phyloP scores from a whole-genome alignment of 2,113 vertebrate genomes.

The Melanotaenia duboulayi region DNA sequence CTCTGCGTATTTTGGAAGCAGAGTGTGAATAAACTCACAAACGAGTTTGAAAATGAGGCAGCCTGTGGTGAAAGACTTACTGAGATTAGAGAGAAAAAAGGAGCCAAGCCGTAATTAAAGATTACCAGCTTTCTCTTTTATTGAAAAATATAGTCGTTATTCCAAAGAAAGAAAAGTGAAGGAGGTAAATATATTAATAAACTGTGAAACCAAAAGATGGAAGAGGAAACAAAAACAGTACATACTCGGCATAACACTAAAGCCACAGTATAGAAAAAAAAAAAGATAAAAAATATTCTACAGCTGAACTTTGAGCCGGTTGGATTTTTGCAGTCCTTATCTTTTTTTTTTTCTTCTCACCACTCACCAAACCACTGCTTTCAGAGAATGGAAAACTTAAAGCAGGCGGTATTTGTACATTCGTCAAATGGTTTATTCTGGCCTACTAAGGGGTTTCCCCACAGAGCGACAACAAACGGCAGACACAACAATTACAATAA shows the following conservation, averaged over 20 bases:
- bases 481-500: constrained; percentile 35
- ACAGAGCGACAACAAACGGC: constrained; percentile 32
- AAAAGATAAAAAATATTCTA: constrained; percentile 23
- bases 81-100: constrained; percentile 15
- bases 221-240: constrained; percentile 52
- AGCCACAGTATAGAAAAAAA: constrained; percentile 41
- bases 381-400: constrained; percentile 29
- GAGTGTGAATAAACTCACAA: not conserved
- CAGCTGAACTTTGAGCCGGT: constrained; percentile 58
- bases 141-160: constrained; percentile 86
- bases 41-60: not conserved
- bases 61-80: not conserved
- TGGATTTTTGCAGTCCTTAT: constrained; percentile 34
- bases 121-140: constrained; percentile 82
- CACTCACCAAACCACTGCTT: constrained; percentile 28
- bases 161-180: constrained; percentile 70
- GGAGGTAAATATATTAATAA: constrained; percentile 79
- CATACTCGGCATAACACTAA: constrained; percentile 60
- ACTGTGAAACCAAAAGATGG: constrained; percentile 68
- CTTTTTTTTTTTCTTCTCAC: constrained; percentile 37
- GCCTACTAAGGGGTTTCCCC: constrained; percentile 34
- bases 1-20: constrained; percentile 28
- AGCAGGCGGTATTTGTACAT: constrained; percentile 45
- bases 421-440: constrained; percentile 53
- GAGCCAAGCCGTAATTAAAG: constrained; percentile 45